Base-by-base conservation (phyloP, 2,888 invertebrate genomes). In the Erynnis tages region DNA sequence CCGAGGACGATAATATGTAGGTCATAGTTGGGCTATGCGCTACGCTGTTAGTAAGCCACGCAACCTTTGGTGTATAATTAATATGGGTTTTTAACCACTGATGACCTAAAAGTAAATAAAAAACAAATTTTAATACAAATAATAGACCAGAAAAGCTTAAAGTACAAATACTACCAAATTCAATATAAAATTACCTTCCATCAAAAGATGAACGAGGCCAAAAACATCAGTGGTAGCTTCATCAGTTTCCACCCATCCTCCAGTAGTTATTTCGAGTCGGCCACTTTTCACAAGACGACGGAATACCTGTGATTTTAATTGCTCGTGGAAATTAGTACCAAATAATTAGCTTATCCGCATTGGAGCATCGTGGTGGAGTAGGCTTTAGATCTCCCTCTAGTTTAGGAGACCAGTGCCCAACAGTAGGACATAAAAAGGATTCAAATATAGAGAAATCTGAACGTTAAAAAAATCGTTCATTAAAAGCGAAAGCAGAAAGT, bases 31-130 rank as follows among this genome's bases (percentile, higher is more conserved):
- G 94, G 8, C 98, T 97, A 73, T 98, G 98, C 0, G 98, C 97
- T 66, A 99, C 98, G 0, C 97, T 97, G 79, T 98, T 98, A 3
- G 98, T 96, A 0, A 97, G 94, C 98, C 98, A 99, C 21, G 93
- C 95, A 1, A 90, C 82, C 66, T 92, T 92, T 1, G 97, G 96
- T n/a, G 91, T 90, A 19, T 95, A 93, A 62, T 95, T 95, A 29
- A 97, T 82, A 77, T 96, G 93, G 49, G 93, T 91, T 69, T 93
- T 93, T 6, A 97, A 75, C 97, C 97, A 97, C 67, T 97, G 96
- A 71, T 97, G 97, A 58, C 96, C 96, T 95, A 86, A 7, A 86
- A 90, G 53, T 56, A 53, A 46, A 23, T 16, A 34, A 44, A 14
- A n/a, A n/a, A n/a, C n/a, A n/a, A n/a, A n/a, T n/a, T n/a, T n/a